phyloP scores from a whole-genome alignment of 2,888 invertebrate species.

The Nomada flava region DNA sequence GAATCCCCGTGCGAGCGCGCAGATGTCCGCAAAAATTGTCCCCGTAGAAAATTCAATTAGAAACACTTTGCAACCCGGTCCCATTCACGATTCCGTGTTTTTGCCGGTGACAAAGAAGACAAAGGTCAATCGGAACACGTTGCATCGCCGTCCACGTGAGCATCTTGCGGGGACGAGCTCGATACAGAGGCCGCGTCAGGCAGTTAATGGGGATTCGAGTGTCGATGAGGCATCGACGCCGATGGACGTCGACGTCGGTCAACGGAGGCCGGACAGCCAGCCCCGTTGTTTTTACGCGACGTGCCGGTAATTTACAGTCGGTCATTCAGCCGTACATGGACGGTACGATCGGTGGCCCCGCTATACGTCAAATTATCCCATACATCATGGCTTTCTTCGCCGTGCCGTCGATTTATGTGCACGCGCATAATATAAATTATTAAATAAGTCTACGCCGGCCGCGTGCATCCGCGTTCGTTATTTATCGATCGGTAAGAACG shows the following conservation, averaged over 20 bases:
- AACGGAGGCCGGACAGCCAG: constrained; percentile 69
- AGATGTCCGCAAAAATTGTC: background rate
- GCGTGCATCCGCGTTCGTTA: constrained; percentile 52
- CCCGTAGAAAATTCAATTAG: background rate
- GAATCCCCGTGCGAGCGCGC: background rate
- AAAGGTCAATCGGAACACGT: constrained; percentile 49
- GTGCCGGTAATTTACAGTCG: constrained; percentile 83
- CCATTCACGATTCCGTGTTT: constrained; percentile 10
- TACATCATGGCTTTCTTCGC: constrained; percentile 83
- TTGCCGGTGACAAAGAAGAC: constrained; percentile 30
- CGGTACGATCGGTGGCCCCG: constrained; percentile 78
- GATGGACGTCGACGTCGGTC: constrained; percentile 77
- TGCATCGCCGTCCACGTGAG: constrained; percentile 24
- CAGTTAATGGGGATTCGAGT: constrained; percentile 74
- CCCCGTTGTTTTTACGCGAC: constrained; percentile 79
- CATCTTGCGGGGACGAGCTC: constrained; percentile 46
- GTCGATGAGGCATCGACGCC: constrained; percentile 79
- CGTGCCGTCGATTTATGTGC: constrained; percentile 81
- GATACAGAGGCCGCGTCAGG: constrained; percentile 64
- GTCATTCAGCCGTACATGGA: constrained; percentile 82
- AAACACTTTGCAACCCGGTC: background rate
- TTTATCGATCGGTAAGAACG: constrained; percentile 63
- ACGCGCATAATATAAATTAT: constrained; percentile 83
- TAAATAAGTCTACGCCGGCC: constrained; percentile 77
- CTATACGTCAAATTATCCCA: constrained; percentile 84